These are phyloP conservation scores for Stenchaetothrips biformis DNA, from an alignment of 2,888 invertebrate genomes.

Conservation along the genomic window DNA sequence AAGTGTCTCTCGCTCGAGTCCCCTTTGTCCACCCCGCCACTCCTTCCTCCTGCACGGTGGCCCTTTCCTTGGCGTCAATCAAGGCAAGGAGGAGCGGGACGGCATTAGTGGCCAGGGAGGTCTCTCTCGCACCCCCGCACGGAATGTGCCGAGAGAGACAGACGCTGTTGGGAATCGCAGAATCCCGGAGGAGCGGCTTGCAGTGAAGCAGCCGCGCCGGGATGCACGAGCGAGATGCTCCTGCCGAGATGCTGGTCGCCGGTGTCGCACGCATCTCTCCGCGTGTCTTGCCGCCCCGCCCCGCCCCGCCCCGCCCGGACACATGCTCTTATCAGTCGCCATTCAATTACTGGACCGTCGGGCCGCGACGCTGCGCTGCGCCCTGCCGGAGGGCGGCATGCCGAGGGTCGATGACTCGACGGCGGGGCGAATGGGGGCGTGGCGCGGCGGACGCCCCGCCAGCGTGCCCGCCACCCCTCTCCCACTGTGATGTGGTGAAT, in stretches of 20 bases:
- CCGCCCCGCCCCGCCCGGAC: neutral
- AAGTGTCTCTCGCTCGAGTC: too few relatives aligned
- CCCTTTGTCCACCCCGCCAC: too few relatives aligned
- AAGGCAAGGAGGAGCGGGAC: too few relatives aligned
- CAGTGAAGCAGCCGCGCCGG: neutral
- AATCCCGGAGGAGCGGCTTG: too few relatives aligned
- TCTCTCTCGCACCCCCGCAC: too few relatives aligned
- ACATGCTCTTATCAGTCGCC: neutral
- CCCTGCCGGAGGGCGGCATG: neutral
- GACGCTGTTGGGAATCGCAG: neutral
- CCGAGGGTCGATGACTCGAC: too few relatives aligned
- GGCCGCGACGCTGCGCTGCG: neutral
- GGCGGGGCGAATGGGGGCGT: too few relatives aligned
- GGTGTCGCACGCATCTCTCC: neutral
- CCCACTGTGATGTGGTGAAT: neutral
- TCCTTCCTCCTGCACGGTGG: too few relatives aligned
- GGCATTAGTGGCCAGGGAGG: too few relatives aligned
- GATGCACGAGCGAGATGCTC: neutral
- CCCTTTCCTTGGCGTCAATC: too few relatives aligned
- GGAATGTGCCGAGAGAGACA: too few relatives aligned
- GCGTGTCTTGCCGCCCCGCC: neutral
- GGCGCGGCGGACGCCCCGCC: too few relatives aligned
- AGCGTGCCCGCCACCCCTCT: neutral
- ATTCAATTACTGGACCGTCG: neutral
- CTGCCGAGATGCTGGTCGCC: neutral